Base-by-base conservation (phyloP, 1,140 invertebrate genomes). In the Bombus pyrosoma region DNA sequence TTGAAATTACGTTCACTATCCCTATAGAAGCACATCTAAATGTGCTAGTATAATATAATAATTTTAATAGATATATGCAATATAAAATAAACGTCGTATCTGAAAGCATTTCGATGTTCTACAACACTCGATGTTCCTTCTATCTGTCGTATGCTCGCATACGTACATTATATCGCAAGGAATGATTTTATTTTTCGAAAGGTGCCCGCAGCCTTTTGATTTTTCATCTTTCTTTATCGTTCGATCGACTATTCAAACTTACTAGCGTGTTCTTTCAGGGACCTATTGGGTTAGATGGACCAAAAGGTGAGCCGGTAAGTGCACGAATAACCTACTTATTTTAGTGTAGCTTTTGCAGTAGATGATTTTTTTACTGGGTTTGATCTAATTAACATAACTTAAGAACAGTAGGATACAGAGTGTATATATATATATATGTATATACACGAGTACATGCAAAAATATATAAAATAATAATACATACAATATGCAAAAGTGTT, bases 211-310 rank as follows among this genome's bases (percentile, higher is more conserved):
- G 66, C 81, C 85, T 81, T 87, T 81, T 86, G 87, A 85, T 90
- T 87, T 89, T 83, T 89, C 85, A 86, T 81, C 80, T 90, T 90
- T 84, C 80, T 74, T 71, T 57, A 73, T 72, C 73, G 22, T 72
- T 57, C 73, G 28, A 43, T n/a, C 28, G 43, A 83, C 32, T 72
- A 66, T 68, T 39, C 47, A 59, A 72, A 88, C 81, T 90, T 72
- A 90, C 62, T 41, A 86, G 62, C 66, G n/a, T 90, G 69, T 90
- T 91, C 82, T 95, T 96, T 89, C 95, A 99, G 98, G 98, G 98
- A 91, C 98, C 98, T 37, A 98, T 98, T 92, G 98, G 98, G 90
- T 96, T 99, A 94, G 98, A 98, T 94, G 98, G 98, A 92, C 98
- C 98, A 22, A 99, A 99, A 96, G 98, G 98, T 92, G 98, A 98